Evolutionary conservation across 37 sponge, comb jelly and placozoan genomes (phyloP).

Genomic region (Mnemiopsis leidyi): DNA sequence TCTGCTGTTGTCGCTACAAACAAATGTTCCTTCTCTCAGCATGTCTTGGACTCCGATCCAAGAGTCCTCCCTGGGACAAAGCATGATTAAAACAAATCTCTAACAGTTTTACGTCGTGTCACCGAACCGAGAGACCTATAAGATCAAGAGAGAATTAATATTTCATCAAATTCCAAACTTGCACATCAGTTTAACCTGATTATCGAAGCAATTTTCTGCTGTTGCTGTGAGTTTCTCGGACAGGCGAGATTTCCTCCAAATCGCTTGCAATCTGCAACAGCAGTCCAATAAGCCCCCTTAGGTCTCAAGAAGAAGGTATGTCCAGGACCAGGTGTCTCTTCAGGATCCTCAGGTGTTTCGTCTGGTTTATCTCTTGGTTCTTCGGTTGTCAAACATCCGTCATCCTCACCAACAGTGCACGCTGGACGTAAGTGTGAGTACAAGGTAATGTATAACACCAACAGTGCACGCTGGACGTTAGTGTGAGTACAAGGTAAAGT

Average conservation of each 20-base stretch:
- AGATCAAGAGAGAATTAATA: no score
- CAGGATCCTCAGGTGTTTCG: neutral
- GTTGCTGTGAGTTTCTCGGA: slow-evolving; percentile 13
- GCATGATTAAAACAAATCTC: no score
- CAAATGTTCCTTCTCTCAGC: neutral
- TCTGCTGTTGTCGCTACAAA: neutral
- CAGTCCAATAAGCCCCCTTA: neutral
- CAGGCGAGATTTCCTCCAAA: neutral
- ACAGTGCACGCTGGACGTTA: no score
- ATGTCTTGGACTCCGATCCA: neutral
- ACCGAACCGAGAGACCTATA: no score
- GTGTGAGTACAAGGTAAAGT: no score
- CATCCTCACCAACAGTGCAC: neutral
- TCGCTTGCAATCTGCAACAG: neutral
- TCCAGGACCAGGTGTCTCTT: neutral
- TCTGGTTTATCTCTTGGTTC: neutral
- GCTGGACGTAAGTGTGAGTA: no score
- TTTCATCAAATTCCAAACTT: no score
- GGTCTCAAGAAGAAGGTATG: slow-evolving; percentile 17
- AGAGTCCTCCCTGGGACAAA: neutral
- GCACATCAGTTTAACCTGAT: neutral
- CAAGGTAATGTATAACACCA: no score
- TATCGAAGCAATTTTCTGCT: neutral
- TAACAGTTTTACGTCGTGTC: no score
- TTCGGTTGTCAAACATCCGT: neutral